These are phyloP conservation scores for Cylas formicarius DNA, from an alignment of 1,140 invertebrate species.

Conservation along the genomic window DNA sequence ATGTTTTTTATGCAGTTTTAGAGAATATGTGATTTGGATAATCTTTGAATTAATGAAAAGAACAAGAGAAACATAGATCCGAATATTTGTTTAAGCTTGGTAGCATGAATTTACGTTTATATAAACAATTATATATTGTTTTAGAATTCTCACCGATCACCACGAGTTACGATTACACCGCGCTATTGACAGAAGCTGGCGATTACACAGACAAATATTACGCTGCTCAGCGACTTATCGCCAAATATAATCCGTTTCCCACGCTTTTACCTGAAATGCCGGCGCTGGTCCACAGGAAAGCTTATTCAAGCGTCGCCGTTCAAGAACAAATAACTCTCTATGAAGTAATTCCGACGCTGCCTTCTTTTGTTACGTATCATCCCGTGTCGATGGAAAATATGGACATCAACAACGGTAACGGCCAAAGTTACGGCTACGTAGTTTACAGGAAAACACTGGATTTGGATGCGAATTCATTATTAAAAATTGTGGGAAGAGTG, in stretches of 20 bases:
- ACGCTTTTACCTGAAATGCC: slow-evolving; percentile 39
- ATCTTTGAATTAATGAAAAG: slow-evolving; percentile 40
- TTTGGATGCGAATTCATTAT: slow-evolving; percentile 25
- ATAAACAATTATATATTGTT: no score
- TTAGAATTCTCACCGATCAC: slow-evolving; percentile 31
- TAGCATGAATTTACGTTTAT: no score
- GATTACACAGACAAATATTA: slow-evolving; percentile 45
- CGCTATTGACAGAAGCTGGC: slow-evolving; percentile 46
- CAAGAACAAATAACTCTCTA: slow-evolving; percentile 23
- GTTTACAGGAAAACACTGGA: slow-evolving; percentile 42
- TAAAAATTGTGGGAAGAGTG: slow-evolving; percentile 44
- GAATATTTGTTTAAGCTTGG: no score
- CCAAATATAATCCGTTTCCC: slow-evolving; percentile 40
- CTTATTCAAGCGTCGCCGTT: slow-evolving; percentile 33
- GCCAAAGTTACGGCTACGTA: slow-evolving; percentile 55
- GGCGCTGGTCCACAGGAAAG: slow-evolving; percentile 29
- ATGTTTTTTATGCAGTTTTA: no score
- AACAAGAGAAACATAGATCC: no score
- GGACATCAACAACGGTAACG: slow-evolving; percentile 46
- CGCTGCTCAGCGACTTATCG: slow-evolving; percentile 34
- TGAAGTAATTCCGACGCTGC: slow-evolving; percentile 31
- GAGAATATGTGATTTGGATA: no score
- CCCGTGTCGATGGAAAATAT: slow-evolving; percentile 50
- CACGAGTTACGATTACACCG: slow-evolving; percentile 52
- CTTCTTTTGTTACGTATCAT: slow-evolving; percentile 9